A percentile compares a stretch with the other conserved stretches of the same genome.
These are phyloP conservation scores for Trachemys scripta DNA, from an alignment of 2,113 vertebrate species.

Conservation along the genomic window DNA sequence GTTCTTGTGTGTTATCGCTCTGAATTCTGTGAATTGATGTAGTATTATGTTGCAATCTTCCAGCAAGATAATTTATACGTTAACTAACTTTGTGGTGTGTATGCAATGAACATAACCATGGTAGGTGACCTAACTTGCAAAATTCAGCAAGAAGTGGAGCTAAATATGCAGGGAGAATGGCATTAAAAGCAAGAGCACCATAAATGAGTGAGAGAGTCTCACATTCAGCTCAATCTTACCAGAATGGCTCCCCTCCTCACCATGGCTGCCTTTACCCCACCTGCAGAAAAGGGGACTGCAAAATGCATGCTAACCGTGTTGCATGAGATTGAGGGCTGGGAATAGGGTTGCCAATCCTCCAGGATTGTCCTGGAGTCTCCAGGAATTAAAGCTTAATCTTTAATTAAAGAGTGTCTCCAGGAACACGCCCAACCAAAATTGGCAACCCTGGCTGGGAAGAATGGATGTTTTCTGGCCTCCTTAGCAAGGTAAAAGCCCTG, in stretches of 20 bases:
- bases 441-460: background rate
- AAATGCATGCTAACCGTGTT: background rate
- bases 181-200: background rate
- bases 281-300: background rate
- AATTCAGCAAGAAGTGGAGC: background rate
- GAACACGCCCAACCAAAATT: too few species aligned
- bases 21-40: background rate
- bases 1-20: background rate
- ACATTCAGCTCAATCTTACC: background rate
- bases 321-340: background rate
- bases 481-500: background rate
- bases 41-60: background rate
- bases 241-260: background rate
- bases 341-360: background rate
- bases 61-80: background rate
- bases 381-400: too few species aligned
- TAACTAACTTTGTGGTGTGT: background rate
- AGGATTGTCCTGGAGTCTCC: too few species aligned
- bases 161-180: background rate
- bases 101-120: background rate
- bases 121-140: background rate
- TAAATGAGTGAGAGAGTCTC: accelerated
- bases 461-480: background rate
- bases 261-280: background rate
- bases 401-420: too few species aligned